These are phyloP conservation scores for Dynastes grantii DNA, from an alignment of 2,888 invertebrate genomes.

Conservation along the genomic window DNA sequence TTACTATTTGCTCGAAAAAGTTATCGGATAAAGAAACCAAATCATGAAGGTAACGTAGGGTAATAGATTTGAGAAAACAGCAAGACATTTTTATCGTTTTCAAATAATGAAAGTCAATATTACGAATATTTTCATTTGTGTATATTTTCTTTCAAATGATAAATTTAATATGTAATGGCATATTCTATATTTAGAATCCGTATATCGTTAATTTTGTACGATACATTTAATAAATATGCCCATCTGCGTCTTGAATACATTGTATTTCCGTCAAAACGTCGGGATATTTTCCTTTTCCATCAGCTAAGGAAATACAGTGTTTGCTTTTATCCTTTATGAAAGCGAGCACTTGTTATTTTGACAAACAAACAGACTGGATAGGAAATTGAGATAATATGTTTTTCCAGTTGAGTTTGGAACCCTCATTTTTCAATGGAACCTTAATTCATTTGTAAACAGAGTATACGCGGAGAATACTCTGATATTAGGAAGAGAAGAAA, in stretches of 20 bases:
- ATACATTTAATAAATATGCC: conserved; percentile 5
- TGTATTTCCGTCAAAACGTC: conserved; percentile 1
- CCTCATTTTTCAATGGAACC: conserved; percentile 34
- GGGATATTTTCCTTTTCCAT: conserved; percentile 33
- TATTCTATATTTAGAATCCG: background rate
- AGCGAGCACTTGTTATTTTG: conserved; percentile 31
- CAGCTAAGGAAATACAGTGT: conserved; percentile 25
- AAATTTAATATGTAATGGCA: no score
- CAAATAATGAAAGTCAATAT: no score
- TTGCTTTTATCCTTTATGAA: conserved; percentile 29
- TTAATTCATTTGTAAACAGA: conserved; percentile 41
- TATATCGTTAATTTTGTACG: background rate
- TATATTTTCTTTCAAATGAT: no score
- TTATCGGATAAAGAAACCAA: no score
- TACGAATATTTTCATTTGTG: no score
- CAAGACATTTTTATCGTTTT: no score
- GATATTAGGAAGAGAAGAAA: conserved; percentile 5
- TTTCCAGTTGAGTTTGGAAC: conserved; percentile 17
- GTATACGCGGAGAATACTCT: conserved; percentile 14
- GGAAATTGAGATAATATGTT: conserved; percentile 44
- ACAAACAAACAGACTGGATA: conserved; percentile 32
- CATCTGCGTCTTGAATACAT: background rate
- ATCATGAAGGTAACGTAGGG: no score
- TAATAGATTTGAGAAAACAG: no score
- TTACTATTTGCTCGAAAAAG: no score